Base-by-base conservation (phyloP, 2,888 invertebrate species). In the Chrysina gloriosa region DNA sequence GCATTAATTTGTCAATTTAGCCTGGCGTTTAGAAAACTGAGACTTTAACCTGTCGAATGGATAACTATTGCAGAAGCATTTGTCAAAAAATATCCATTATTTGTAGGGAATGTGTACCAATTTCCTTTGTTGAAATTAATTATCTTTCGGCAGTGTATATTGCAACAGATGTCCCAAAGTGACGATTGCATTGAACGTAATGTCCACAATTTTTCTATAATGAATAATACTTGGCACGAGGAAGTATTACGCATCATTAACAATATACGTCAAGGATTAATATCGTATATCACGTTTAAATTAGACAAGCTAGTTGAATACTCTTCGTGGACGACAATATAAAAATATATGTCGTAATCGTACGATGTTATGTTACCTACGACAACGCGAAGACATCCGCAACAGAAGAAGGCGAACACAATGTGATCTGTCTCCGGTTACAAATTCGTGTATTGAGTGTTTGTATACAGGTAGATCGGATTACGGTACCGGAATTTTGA, bases 401-500 rank as follows among this genome's bases (percentile, higher is more conserved):
- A 56, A 19, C 27, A 29, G 14, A 56, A 56, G 56, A 39, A 56
- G 21, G 25, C 27, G 25, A 56, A 21, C 36, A 58, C 45, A 56
- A 61, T 67, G 21, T 63, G 36, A 70, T 52, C 66, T 68, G 70
- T 64, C 50, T 70, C 70, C 45, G 56, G 54, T 70, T 69, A 67
- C 70, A 63, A 63, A 36, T 69, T 63, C 23, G 54, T 56, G 54
- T 63, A 61, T 31, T 48, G 63, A 42, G 58, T 67, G 42, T 64
- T 67, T 68, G 68, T 70, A 65, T 71, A 71, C 71, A 72, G 69
- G 70, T 71, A 69, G 69, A 69, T 72, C 69, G 52, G 31, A 70
- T 72, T 71, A 68, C 70, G 27, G 54, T 47, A 68, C 70, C 70
- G 70, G 68, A 68, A 68, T 70, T 65, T 70, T 70, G 70, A 70